phyloP scores from a whole-genome alignment of 2,113 vertebrate species.

The Psittacara wagleri region DNA sequence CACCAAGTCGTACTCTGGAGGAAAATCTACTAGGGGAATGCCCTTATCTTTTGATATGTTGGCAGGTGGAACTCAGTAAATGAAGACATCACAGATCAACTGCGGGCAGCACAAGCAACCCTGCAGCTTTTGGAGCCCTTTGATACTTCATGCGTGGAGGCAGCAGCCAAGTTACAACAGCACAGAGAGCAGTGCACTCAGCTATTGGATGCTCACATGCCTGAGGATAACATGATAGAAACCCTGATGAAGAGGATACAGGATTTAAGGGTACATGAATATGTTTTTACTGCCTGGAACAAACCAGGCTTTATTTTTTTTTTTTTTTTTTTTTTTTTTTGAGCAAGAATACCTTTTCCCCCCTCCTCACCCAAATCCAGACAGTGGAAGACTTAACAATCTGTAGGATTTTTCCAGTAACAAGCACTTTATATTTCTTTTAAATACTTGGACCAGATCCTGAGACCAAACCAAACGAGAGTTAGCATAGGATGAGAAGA shows the following conservation, averaged over 20 bases:
- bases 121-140: constrained; percentile 78
- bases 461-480: not conserved
- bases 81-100: constrained; percentile 66
- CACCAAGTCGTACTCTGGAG: not conserved
- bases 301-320: not conserved
- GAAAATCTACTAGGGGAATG: not conserved
- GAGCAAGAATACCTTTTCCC: not conserved
- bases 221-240: constrained; percentile 61
- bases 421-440: not conserved
- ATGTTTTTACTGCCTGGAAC: not conserved
- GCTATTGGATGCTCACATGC: constrained; percentile 32
- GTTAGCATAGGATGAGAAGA: not conserved
- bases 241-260: constrained; percentile 62
- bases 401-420: not conserved
- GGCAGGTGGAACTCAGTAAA: constrained; percentile 81
- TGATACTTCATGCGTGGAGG: not conserved
- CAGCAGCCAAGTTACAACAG: constrained; percentile 61
- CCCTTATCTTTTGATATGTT: not conserved
- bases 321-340: not conserved
- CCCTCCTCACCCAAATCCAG: not conserved
- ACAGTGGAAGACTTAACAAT: not conserved
- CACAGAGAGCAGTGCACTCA: constrained; percentile 65
- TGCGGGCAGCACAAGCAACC: constrained; percentile 54
- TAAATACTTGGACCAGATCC: not conserved
- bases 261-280: constrained; percentile 73